Percentiles rank a stretch among this genome's conserved stretches.
phyloP scores from a whole-genome alignment of 2,797 vertebrate genomes.

The Platyrinchus mystaceus region DNA sequence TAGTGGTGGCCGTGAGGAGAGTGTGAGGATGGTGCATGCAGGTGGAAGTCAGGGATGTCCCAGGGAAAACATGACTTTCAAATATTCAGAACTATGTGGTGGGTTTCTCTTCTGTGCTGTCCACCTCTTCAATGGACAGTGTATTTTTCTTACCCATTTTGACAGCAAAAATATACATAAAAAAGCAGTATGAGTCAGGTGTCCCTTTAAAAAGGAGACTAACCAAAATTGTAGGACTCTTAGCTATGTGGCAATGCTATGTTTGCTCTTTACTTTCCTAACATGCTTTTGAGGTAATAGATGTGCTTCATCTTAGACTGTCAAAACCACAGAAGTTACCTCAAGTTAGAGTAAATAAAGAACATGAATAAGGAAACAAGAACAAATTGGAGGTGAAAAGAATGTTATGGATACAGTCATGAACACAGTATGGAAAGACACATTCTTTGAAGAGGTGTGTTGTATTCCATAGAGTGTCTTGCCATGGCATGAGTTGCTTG shows the following conservation, averaged over 20 bases:
- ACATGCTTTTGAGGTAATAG: not conserved
- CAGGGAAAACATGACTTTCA: not conserved
- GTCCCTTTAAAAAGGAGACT: not conserved
- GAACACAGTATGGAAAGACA: rapidly evolving
- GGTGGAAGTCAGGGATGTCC: not conserved
- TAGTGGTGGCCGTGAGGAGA: not conserved
- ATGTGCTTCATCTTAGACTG: not conserved
- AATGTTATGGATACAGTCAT: not conserved
- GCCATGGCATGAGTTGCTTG: not conserved
- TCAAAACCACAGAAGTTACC: not conserved
- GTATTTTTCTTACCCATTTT: not conserved
- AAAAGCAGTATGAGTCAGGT: not conserved
- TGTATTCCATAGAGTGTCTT: not conserved
- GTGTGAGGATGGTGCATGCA: not conserved
- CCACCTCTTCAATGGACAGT: not conserved
- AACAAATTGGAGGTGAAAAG: not conserved
- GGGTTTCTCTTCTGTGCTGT: not conserved
- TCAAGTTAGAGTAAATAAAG: not conserved
- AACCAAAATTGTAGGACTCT: not conserved
- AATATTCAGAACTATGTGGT: not conserved
- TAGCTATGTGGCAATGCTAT: not conserved
- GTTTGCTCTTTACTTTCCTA: not conserved
- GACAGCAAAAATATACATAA: not conserved
- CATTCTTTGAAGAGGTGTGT: not conserved
- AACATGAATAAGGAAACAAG: not conserved